These are phyloP conservation scores for Pseudopodoces humilis DNA, from an alignment of 2,113 vertebrate genomes.

Conservation along the genomic window DNA sequence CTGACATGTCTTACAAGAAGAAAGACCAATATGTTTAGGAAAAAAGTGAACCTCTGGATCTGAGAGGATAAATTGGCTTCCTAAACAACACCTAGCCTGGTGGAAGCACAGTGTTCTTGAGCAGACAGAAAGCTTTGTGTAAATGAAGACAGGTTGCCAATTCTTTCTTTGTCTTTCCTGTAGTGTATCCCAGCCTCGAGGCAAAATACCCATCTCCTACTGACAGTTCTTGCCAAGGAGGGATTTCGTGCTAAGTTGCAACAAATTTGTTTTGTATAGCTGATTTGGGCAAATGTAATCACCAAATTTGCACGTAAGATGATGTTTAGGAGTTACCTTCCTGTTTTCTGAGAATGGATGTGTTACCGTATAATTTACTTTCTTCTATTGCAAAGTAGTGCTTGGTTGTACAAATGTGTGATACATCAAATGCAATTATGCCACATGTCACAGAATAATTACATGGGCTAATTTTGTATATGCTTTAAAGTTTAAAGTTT, in stretches of 20 bases:
- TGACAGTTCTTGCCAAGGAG: background rate
- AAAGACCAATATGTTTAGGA: background rate
- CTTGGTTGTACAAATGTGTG: background rate
- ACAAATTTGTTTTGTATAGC: background rate
- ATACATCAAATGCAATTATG: background rate
- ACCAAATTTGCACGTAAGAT: background rate
- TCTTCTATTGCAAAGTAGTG: background rate
- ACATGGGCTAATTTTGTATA: background rate
- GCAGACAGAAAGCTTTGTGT: background rate
- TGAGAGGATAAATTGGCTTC: background rate
- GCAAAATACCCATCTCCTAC: background rate
- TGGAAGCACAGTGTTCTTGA: background rate
- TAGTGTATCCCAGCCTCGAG: background rate
- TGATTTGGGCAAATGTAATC: background rate
- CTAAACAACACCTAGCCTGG: background rate
- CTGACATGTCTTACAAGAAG: background rate
- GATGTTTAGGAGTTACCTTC: background rate
- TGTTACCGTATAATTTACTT: background rate
- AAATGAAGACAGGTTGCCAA: background rate
- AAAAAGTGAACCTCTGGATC: background rate
- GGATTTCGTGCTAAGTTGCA: background rate
- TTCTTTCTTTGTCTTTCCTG: background rate
- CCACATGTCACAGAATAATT: background rate
- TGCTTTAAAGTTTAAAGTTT: background rate
- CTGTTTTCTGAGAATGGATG: background rate